Base-by-base conservation (phyloP, 1,140 invertebrate species). In the Paralvinella palmiformis region DNA sequence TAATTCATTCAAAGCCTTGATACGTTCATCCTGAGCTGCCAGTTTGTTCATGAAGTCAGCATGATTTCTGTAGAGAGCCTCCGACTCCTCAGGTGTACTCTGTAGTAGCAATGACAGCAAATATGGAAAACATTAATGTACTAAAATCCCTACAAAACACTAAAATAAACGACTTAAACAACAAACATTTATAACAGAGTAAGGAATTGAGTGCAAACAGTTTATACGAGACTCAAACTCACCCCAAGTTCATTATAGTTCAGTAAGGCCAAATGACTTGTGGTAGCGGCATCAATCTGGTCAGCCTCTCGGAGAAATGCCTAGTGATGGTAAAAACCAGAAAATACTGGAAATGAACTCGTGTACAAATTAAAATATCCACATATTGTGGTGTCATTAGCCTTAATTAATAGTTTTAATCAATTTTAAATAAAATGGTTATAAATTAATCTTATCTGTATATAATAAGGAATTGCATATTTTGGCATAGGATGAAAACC, bases 241-340 rank as follows among this genome's bases (percentile, higher is more conserved):
- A 91, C 92, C 37, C 94, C 94, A 44, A 93, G 83, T 71, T 94
- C 88, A 10, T 86, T 86, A 79, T 90, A 92, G 68, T 96, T 93
- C 13, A 98, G 82, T 80, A 94, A 96, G 0, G 92, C 89, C 76
- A 95, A 89, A 76, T 98, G 94, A 41, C 91, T 91, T 58, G 91
- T 91, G 37, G 91, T 95, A 3, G 91, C 89, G 0, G 94, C 92
- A 81, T 98, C 95, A 65, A 98, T 94, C 75, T 96, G 91, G 79
- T 98, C 94, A 0, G 94, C 95, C 81, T 99, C 96, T 59, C 91
- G 86, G 77, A 95, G 96, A 80, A 98, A 96, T 64, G 90, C 92
- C 93, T 84, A n/a, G n/a, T n/a, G n/a, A n/a, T n/a, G n/a, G 97
- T 92, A 57, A 94, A 86, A 35, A 91, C 91, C 22, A n/a, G n/a